Percentiles rank a stretch among this genome's conserved stretches.
These are phyloP conservation scores for Baryphthengus martii DNA, from an alignment of 2,113 vertebrate genomes.

Conservation along the genomic window DNA sequence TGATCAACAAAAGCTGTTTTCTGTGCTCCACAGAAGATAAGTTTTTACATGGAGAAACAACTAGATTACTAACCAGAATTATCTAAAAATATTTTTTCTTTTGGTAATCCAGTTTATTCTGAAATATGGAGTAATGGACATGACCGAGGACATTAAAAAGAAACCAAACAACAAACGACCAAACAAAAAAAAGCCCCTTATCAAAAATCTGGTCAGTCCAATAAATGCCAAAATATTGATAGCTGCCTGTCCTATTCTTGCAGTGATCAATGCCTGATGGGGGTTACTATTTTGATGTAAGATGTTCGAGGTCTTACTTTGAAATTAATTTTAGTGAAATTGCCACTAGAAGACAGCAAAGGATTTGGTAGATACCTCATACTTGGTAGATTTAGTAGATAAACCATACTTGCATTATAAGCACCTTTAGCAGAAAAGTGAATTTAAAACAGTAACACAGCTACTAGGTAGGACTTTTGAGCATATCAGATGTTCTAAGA, in stretches of 20 bases:
- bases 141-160: no score
- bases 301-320: not conserved
- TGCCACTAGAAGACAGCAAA: not conserved
- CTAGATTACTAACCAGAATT: not conserved
- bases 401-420: not conserved
- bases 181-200: no score
- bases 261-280: not conserved
- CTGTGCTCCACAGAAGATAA: not conserved
- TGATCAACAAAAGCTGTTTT: not conserved
- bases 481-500: not conserved
- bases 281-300: not conserved
- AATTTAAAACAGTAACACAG: not conserved
- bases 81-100: not conserved
- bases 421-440: not conserved
- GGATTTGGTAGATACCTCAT: not conserved
- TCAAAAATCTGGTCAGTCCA: not conserved
- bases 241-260: not conserved
- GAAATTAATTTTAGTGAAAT: not conserved
- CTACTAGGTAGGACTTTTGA: not conserved
- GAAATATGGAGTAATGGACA: accelerated
- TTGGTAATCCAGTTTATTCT: not conserved
- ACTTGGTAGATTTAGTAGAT: no score
- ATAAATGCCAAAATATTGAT: not conserved
- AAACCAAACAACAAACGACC: no score
- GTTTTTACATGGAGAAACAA: not conserved